Evolutionary conservation across 2,888 invertebrate genomes (phyloP), one percentile per base, ranked within the genome.

Genomic region (Creontiades dilutus): DNA sequence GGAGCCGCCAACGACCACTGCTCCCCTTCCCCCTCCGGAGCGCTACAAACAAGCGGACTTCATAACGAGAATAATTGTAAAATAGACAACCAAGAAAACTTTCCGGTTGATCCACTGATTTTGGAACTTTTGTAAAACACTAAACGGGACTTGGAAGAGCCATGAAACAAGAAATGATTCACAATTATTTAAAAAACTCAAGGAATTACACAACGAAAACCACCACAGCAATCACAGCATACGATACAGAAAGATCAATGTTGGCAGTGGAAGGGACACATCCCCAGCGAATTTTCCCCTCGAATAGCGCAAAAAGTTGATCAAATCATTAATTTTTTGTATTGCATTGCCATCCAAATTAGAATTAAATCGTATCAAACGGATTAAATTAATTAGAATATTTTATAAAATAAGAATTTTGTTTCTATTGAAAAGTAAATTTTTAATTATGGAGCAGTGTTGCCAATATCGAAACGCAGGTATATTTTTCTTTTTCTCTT

Each of bases 211-310:
- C 68, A 4, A 68, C 78, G 47, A 47, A 47, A 47, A 46, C 78
- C 78, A 46, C 78, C 46, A 80, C 68, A 80, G 46, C 78, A 80
- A n/a, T 37, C 46, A 46, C 16, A 80, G 78, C 78, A 19, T 80
- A 80, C 78, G 46, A 80, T 80, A 13, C 9, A 80, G 78, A n/a
- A 16, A 0, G n/a, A 46, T n/a, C 78, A 80, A 28, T 37, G 78
- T 28, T 78, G 28, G 78, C 46, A 78, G 19, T 13, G 13, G 19
- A 46, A 80, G 78, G 78, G 78, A 46, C 37, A 80, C 19, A 46
- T n/a, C 9, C 37, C 14, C 47, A 0, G 46, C 78, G 46, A n/a
- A 82, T 12, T 82, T 82, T 52, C 82, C 23, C 82, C 2, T 0
- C 48, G 0, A 16, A 7, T 37, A 37, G 7, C 2, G 82, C 7